Evolutionary conservation across 2,797 vertebrate species (phyloP), one percentile per base, ranked within the genome.

Genomic region (Otolemur crassicaudatus): DNA sequence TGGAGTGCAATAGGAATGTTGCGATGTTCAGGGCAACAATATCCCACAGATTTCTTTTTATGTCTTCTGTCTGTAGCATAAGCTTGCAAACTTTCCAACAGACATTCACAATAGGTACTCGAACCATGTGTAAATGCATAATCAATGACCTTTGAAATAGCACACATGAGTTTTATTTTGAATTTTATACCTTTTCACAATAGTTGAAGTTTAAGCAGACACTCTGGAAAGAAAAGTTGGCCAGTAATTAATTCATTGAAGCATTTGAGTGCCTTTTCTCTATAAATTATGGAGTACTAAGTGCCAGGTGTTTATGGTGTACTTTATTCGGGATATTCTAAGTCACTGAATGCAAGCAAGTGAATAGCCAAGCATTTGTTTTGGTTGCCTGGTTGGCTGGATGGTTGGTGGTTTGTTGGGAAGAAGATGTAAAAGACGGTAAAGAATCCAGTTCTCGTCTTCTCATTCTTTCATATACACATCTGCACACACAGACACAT

Each of bases 191-290:
- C 4, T 90, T 87, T 79, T 34, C 86, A 84, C 75, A 53, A 20
- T 40, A 63, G n/a, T 34, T 34, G 22, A 84, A 63, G 75, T 83
- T 86, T 86, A 83, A 82, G n/a, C n/a, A 81, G 46, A 72, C 49
- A 60, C 49, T 49, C 40, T 27, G 29, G 13, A 11, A 91, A 85
- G 73, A 76, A 43, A 37, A 77, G 20, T 9, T 70, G 90, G 65
- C 2, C 0, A 31, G 40, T 20, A 85, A 92, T 49, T 46, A 89
- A 53, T 43, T 82, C 73, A 79, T 73, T 90, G 40, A 53, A 27
- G n/a, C 12, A 76, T 73, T 53, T 61, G 29, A 61, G 40, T 60
- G 7, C 17, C 37, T 85, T 88, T 23, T 95, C 34, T 17, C 4
- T 25, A 17, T 13, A 82, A 46, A 29, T 8, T 11, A 56, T 31